Evolutionary conservation across 2,797 vertebrate genomes (phyloP), one percentile per base, ranked within the genome.

Genomic region (Diplodus sargus): DNA sequence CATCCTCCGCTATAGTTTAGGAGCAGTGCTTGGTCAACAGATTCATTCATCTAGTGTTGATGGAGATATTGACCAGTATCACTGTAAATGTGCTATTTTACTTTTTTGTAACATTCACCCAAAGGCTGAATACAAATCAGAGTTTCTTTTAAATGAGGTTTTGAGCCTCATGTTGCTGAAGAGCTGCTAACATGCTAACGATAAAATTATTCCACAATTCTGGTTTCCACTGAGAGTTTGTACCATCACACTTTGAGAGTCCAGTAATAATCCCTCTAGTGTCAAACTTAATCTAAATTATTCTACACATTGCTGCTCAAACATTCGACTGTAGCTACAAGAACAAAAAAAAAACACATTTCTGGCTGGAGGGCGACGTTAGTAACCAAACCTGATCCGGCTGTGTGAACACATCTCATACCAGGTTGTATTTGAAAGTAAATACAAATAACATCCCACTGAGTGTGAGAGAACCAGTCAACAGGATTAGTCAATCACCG

Each of bases 401-500:
- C 30, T 20, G 12, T 42, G 13, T 53, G 20, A 66, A 62, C 39
- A n/a, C 22, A 10, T 4, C 56, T 12, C 11, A 30, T 49, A 28
- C 25, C 9, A 23, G 47, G 4, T 28, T 42, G 30, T 13, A 74
- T 4, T n/a, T 47, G 28, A 69, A 42, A 56, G 20, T 53, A 51
- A 51, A 74, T 45, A 64, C 51, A 76, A 65, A 17, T 45, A 30
- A 63, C 25, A 10, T 60, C 56, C 52, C 53, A 7, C 47, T 51
- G 52, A 71, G 70, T 48, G 4, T 25, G 22, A 43, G 60, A 28
- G 43, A 7, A 70, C 20, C 62, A 34, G 53, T 34, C 53, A 23
- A 70, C 51, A 70, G 68, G 79, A 83, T 83, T 58, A 82, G 34
- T 79, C 68, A 62, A 4, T 73, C 68, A 15, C 10, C 7, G 45